phyloP scores from a whole-genome alignment of 2,113 vertebrate species.

The Callipepla californica region DNA sequence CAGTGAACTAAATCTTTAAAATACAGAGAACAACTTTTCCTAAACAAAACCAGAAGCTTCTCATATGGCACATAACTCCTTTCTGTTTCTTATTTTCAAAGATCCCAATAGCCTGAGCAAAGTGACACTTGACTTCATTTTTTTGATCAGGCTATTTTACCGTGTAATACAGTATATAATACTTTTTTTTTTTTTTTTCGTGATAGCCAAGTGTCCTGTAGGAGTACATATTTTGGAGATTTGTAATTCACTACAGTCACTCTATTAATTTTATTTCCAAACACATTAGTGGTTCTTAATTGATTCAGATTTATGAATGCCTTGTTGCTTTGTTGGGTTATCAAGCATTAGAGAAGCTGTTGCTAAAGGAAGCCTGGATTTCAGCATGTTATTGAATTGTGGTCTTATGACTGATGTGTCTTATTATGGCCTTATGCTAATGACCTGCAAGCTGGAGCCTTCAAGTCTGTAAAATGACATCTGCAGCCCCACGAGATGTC shows the following conservation, averaged over 20 bases:
- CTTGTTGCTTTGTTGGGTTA: not conserved
- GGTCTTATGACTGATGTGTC: not conserved
- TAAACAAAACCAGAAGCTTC: not conserved
- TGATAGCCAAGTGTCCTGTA: not conserved
- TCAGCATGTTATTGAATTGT: not conserved
- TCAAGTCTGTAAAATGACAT: not conserved
- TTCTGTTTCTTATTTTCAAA: not conserved
- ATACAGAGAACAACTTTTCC: not conserved
- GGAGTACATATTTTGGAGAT: not conserved
- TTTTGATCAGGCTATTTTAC: not conserved
- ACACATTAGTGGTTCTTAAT: not conserved
- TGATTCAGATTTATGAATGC: not conserved
- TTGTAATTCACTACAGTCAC: not conserved
- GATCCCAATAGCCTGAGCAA: not conserved
- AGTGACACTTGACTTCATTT: not conserved
- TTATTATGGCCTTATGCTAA: not conserved
- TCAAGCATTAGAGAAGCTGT: not conserved
- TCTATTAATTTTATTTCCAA: not conserved
- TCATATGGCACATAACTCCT: not conserved
- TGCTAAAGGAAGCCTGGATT: not conserved
- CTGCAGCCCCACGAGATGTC: not conserved
- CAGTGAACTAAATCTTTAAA: slow-evolving; percentile 41
- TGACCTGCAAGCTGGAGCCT: not conserved
- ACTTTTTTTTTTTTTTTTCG: not conserved
- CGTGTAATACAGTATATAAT: not conserved